Conservation (phyloP, 2,113 vertebrate species). For the Tympanuchus pallidicinctus region DNA sequence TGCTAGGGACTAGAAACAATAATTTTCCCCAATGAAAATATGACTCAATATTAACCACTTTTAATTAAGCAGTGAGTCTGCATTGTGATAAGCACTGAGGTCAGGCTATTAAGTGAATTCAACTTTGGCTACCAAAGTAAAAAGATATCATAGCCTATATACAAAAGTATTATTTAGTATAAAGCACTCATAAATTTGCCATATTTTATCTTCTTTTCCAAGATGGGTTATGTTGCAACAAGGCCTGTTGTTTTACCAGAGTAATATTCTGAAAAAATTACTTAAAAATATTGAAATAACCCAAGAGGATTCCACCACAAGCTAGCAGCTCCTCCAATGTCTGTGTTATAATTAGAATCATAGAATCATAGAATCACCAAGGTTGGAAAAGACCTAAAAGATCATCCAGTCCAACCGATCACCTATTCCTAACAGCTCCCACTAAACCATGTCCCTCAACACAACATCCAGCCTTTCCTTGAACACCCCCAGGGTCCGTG, state of each 20-base stretch:
- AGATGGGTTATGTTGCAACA: neutral
- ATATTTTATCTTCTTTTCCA: neutral
- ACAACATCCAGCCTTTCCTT: too few species aligned
- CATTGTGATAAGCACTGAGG: constrained; percentile 12
- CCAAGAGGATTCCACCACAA: constrained; percentile 17
- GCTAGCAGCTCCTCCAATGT: neutral
- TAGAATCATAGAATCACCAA: too few species aligned
- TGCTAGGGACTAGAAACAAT: constrained; percentile 38
- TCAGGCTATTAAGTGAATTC: constrained; percentile 15
- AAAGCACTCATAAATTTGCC: neutral
- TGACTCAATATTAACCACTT: constrained; percentile 43
- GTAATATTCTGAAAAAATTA: neutral
- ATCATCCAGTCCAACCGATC: too few species aligned
- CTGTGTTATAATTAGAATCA: neutral
- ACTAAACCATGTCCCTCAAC: too few species aligned
- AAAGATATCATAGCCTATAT: neutral
- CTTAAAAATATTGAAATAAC: constrained; percentile 29
- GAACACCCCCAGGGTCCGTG: too few species aligned
- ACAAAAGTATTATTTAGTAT: neutral
- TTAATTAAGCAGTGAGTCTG: constrained; percentile 32
- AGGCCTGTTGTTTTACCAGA: neutral
- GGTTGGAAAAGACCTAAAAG: too few species aligned
- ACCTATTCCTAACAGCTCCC: too few species aligned
- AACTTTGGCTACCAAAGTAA: constrained; percentile 4
- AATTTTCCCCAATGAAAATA: constrained; percentile 30